Evolutionary conservation across 2,113 vertebrate genomes (phyloP).

Genomic region (Falco punctatus): DNA sequence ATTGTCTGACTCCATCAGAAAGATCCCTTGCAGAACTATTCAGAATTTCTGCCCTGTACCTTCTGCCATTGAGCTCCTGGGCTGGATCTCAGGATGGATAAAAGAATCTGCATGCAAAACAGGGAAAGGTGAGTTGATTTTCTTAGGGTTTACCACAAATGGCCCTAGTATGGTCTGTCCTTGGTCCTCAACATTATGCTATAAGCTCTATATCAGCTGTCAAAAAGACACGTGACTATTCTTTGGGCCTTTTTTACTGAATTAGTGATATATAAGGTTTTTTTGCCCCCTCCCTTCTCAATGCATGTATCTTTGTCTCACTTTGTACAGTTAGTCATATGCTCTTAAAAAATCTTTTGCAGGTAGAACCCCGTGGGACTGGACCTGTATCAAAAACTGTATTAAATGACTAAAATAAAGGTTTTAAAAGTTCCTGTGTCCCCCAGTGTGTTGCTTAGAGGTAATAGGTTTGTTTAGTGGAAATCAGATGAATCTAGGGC

Average conservation of each 20-base stretch:
- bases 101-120: background rate
- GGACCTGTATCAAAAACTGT: constrained; percentile 4
- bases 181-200: background rate
- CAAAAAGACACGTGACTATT: background rate
- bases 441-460: background rate
- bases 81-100: background rate
- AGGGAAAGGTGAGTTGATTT: constrained; percentile 33
- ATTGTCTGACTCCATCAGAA: background rate
- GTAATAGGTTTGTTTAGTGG: background rate
- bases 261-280: background rate
- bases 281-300: background rate
- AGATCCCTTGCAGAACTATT: background rate
- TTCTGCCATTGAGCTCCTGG: background rate
- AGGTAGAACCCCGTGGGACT: constrained; percentile 55
- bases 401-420: constrained; percentile 48
- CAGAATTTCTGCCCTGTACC: background rate
- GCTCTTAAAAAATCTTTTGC: constrained; percentile 54
- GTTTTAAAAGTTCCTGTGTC: background rate
- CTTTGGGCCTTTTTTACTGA: background rate
- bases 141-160: background rate
- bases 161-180: background rate
- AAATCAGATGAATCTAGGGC: background rate
- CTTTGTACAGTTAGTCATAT: background rate
- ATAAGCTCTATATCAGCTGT: background rate
- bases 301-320: background rate